Evolutionary conservation across 2,113 vertebrate species (phyloP).

Genomic region (Salvelinus namaycush): DNA sequence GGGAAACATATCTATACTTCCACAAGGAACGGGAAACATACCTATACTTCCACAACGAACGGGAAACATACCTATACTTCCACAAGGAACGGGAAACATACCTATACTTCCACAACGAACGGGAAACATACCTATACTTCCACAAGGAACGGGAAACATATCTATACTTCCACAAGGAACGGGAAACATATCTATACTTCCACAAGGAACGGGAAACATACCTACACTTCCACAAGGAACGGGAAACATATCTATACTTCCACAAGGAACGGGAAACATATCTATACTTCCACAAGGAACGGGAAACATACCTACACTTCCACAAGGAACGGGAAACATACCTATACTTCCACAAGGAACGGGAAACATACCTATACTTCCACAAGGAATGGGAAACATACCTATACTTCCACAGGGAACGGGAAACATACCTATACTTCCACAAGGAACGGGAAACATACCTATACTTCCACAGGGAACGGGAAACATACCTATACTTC

Average conservation of each 20-base stretch:
- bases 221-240: background rate
- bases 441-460: constrained; percentile 4
- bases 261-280: constrained; percentile 5
- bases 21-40: constrained; percentile 4
- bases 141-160: constrained; percentile 6
- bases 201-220: constrained; percentile 6
- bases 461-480: background rate
- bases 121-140: background rate
- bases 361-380: background rate
- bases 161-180: background rate
- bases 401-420: background rate
- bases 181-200: background rate
- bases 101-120: background rate
- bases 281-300: background rate
- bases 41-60: background rate
- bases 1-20: background rate
- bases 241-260: background rate
- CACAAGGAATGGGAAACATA: constrained; percentile 4
- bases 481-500: background rate
- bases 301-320: background rate
- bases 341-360: background rate
- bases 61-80: background rate
- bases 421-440: background rate
- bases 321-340: constrained; percentile 6
- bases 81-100: constrained; percentile 6